Conservation (phyloP, 2,797 vertebrate species). For the Oryzias sinensis region DNA sequence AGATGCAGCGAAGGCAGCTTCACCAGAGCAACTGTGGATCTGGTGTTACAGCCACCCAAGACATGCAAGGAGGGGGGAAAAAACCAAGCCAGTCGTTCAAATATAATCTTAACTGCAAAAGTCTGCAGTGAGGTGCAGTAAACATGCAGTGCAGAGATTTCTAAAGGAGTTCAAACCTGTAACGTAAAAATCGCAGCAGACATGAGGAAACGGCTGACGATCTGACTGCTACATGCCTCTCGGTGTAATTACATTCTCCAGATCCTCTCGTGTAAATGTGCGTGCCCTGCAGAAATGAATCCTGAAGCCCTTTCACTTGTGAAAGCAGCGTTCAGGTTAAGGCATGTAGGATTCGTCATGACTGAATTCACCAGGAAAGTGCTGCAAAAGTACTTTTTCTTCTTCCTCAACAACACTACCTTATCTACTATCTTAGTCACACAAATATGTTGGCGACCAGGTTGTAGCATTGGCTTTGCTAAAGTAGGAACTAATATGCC, state of each 20-base stretch:
- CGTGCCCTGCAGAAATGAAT: conserved; percentile 30
- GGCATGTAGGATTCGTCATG: conserved; percentile 28
- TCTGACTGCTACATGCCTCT: conserved; percentile 7
- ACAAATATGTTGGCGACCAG: not conserved
- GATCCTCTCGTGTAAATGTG: conserved; percentile 44
- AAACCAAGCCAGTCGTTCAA: conserved; percentile 25
- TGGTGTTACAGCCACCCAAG: conserved; percentile 35
- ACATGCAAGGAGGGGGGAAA: conserved; percentile 21
- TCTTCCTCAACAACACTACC: not conserved
- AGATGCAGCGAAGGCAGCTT: conserved; percentile 40
- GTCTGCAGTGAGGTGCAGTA: conserved; percentile 5
- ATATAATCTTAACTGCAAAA: conserved; percentile 32
- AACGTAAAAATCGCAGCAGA: conserved; percentile 3
- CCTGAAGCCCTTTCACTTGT: conserved; percentile 35
- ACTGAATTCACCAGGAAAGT: conserved; percentile 21
- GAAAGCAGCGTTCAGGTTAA: conserved; percentile 24
- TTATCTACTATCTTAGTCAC: not conserved
- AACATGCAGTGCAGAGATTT: conserved; percentile 18
- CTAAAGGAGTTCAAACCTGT: conserved; percentile 1
- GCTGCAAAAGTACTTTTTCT: not conserved
- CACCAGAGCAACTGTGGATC: conserved; percentile 30
- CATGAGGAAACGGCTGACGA: conserved; percentile 31
- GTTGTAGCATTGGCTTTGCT: no score
- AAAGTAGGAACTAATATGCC: no score
- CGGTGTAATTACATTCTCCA: conserved; percentile 12